A percentile compares a stretch with the other conserved stretches of the same genome.
Conservation (phyloP, 2,888 invertebrate species). For the Lasius fuliginosus region DNA sequence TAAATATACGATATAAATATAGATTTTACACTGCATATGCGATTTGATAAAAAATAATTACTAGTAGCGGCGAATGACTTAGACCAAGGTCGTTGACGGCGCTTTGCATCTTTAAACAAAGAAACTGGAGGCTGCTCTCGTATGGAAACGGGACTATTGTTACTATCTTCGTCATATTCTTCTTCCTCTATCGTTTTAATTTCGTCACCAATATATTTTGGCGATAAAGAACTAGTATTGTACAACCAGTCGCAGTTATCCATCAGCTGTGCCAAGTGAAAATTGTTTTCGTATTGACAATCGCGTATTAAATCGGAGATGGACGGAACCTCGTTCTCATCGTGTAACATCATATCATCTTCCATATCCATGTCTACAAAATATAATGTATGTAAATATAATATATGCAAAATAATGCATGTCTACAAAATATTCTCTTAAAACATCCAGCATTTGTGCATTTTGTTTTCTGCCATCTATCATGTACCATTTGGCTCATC, state of each 20-base stretch:
- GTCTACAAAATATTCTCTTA: slow-evolving; percentile 69
- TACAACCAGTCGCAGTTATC: slow-evolving; percentile 79
- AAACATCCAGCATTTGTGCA: neutral
- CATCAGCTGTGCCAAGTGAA: slow-evolving; percentile 74
- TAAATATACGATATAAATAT: slow-evolving; percentile 22
- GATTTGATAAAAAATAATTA: slow-evolving; percentile 46
- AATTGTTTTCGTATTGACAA: slow-evolving; percentile 74
- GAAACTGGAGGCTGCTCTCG: slow-evolving; percentile 77
- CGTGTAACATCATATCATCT: slow-evolving; percentile 75
- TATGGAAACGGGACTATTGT: slow-evolving; percentile 75
- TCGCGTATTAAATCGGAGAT: slow-evolving; percentile 79
- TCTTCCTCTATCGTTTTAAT: slow-evolving; percentile 82
- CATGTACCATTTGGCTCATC: slow-evolving; percentile 81
- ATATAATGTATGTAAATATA: neutral
- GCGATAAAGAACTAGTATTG: slow-evolving; percentile 65
- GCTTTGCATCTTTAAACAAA: slow-evolving; percentile 83
- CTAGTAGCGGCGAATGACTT: slow-evolving; percentile 68
- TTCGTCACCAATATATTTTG: slow-evolving; percentile 71
- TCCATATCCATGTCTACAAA: slow-evolving; percentile 80
- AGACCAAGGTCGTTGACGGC: slow-evolving; percentile 87
- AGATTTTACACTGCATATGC: neutral
- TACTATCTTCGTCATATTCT: slow-evolving; percentile 77
- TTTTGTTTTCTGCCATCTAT: neutral
- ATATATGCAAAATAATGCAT: slow-evolving; percentile 38
- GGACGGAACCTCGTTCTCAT: slow-evolving; percentile 74